phyloP scores from a whole-genome alignment of 2,113 vertebrate species.

The Speoplatyrhinus poulsoni region DNA sequence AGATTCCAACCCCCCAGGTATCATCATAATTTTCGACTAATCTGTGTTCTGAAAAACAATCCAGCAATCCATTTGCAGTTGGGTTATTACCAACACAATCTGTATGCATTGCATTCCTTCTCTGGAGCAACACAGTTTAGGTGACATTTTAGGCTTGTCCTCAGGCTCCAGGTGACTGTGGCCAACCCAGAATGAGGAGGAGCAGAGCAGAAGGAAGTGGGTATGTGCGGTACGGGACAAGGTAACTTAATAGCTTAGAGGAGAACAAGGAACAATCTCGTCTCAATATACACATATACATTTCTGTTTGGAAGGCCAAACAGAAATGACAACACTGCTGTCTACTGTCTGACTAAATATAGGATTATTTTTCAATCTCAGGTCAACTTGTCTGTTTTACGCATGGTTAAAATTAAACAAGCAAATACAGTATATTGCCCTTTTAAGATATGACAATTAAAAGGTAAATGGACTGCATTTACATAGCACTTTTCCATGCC shows the following conservation, averaged over 20 bases:
- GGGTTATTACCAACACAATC: conserved; percentile 49
- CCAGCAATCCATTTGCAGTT: conserved; percentile 48
- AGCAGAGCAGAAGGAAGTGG: conserved; percentile 13
- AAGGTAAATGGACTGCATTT: no score
- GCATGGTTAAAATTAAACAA: conserved; percentile 40
- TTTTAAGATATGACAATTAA: no score
- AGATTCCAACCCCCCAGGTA: conserved; percentile 67
- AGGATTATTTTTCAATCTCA: conserved; percentile 36
- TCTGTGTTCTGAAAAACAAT: conserved; percentile 60
- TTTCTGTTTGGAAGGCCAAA: conserved; percentile 33
- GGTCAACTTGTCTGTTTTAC: conserved; percentile 12
- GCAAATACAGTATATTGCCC: no score
- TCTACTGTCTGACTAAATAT: conserved; percentile 16
- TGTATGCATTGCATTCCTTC: conserved; percentile 22
- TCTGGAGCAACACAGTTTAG: conserved; percentile 43
- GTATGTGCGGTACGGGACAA: conserved; percentile 34
- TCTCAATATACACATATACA: conserved; percentile 46
- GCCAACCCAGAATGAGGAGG: conserved; percentile 4
- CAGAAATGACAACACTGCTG: conserved; percentile 32
- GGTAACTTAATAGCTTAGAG: conserved; percentile 22
- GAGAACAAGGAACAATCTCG: conserved; percentile 33
- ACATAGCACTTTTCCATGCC: no score
- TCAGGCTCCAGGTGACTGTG: conserved; percentile 45
- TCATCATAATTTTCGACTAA: conserved; percentile 71
- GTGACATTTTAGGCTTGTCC: conserved; percentile 61